Conservation (phyloP, 2,888 invertebrate species). For the Phalera bucephala region DNA sequence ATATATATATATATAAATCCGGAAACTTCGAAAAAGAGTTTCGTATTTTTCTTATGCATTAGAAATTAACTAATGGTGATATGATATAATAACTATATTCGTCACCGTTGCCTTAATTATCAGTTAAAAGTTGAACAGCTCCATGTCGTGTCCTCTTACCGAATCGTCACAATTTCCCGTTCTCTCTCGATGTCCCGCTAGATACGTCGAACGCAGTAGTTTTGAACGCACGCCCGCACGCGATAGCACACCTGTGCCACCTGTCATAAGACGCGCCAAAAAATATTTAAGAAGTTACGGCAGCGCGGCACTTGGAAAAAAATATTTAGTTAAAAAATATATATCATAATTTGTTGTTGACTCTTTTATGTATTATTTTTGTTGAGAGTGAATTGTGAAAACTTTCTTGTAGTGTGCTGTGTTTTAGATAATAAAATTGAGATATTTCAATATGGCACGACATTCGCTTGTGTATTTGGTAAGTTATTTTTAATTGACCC, state of each 20-base stretch:
- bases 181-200: constrained; percentile 46
- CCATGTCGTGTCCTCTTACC: constrained; percentile 53
- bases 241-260: constrained; percentile 22
- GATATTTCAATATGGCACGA: constrained; percentile 39
- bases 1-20: too few species aligned
- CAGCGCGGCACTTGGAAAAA: constrained; percentile 24
- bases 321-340: constrained; percentile 11
- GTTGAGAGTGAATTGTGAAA: constrained; percentile 39
- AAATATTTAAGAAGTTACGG: constrained; percentile 19
- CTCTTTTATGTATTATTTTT: constrained; percentile 10
- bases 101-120: too few species aligned
- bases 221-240: constrained; percentile 38
- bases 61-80: too few species aligned
- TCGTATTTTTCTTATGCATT: too few species aligned
- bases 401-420: constrained; percentile 35
- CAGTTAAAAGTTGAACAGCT: constrained; percentile 43
- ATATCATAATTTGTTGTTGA: not conserved
- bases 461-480: constrained; percentile 44
- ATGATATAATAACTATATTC: too few species aligned
- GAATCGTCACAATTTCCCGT: constrained; percentile 49
- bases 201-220: constrained; percentile 32
- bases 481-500: too few species aligned
- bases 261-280: constrained; percentile 4
- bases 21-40: too few species aligned
- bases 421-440: constrained; percentile 30